Base-by-base conservation (phyloP, 2,797 vertebrate genomes). In the Ataeniobius toweri region DNA sequence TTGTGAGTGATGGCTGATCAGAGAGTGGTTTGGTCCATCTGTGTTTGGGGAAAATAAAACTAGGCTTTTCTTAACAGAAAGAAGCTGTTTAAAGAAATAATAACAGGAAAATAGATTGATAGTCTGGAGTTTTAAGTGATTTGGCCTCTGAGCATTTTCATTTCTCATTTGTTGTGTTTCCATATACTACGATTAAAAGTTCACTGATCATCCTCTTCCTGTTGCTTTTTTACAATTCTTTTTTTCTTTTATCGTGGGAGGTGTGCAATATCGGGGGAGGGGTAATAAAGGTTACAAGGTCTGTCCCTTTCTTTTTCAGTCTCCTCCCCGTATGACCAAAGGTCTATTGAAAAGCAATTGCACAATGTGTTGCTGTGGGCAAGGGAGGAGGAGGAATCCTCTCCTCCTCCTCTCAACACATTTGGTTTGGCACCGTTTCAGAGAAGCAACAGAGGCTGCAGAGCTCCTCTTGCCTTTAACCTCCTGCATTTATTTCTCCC, bases 351-450 rank as follows among this genome's bases (percentile, higher is more conserved):
- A 85, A 73, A 90, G 89, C 86, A 88, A 86, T 81, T 82, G 91
- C 86, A 94, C 93, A 94, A 92, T 95, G 91, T 85, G 91, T 91
- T 86, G 91, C 93, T 73, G 88, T 86, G 85, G 88, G 89, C 81
- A 84, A 85, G 51, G 89, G 89, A 89, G 88, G 80, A 77, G 77
- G 26, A 69, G 83, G 82, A 77, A 44, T 82, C 71, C 78, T 67
- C 65, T 75, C 67, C 81, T 83, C 73, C 86, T 77, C 18, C 31
- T 73, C 81, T 61, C 28, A 3, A 76, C 26, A 68, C 77, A 20
- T 91, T 93, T 91, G 89, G 87, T 88, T 93, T 94, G 92, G 92
- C 92, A 81, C 48, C 73, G 70, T 81, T 87, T 88, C 89, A 83
- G 83, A 89, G 84, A 81, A 2, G 86, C 87, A 83, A 89, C 83